phyloP scores from a whole-genome alignment of 2,888 invertebrate genomes.

The Steinernema carpocapsae region DNA sequence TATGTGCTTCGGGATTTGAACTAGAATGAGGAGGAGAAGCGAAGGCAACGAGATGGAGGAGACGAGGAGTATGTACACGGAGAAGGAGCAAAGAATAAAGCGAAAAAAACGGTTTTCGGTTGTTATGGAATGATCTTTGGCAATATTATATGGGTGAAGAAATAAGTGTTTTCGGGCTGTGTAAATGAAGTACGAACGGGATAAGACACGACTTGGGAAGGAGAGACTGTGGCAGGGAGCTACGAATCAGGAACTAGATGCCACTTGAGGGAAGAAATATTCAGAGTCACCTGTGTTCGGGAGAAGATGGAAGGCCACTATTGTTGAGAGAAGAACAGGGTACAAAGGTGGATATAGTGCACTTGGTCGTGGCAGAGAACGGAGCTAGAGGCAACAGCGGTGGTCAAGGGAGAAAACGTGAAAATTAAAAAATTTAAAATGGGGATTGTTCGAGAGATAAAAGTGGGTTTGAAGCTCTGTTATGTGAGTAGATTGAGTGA shows the following conservation, averaged over 20 bases:
- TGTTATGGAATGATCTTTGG: slow-evolving; percentile 34
- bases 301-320: slow-evolving; percentile 7
- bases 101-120: background rate
- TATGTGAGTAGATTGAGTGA: slow-evolving; percentile 7
- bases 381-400: background rate
- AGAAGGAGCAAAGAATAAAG: background rate
- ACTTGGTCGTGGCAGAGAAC: slow-evolving; percentile 21
- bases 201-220: background rate
- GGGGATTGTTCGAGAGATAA: background rate
- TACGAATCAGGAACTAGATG: too few species aligned
- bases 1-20: slow-evolving; percentile 5
- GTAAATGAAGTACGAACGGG: background rate
- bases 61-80: slow-evolving; percentile 12
- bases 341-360: background rate
- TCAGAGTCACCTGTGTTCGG: too few species aligned
- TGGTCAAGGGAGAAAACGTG: background rate
- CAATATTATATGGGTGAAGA: background rate
- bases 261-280: too few species aligned
- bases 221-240: background rate
- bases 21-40: background rate
- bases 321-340: background rate
- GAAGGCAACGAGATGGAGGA: background rate
- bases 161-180: slow-evolving; percentile 4
- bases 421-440: background rate
- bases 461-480: slow-evolving; percentile 5